Evolutionary conservation across 2,113 vertebrate genomes (phyloP).

Genomic region (Chauna torquata): DNA sequence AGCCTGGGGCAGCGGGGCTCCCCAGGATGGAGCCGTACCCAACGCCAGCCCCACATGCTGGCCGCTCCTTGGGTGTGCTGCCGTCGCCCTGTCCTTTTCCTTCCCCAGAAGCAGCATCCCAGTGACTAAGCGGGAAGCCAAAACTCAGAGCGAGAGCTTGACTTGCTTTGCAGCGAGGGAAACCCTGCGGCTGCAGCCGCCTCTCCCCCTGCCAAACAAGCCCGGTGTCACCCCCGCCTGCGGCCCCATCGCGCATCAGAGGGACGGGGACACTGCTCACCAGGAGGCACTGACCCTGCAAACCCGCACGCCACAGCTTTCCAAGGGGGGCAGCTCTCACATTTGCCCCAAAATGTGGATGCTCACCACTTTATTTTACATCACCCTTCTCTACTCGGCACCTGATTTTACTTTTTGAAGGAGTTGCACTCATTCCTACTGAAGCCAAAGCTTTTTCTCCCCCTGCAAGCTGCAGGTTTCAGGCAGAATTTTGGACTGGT

Average conservation of each 20-base stretch:
- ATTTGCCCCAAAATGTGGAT: neutral
- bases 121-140: too few species aligned
- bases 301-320: neutral
- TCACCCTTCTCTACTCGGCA: neutral
- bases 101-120: neutral
- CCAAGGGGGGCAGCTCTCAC: neutral
- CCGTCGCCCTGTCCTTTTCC: fast-evolving
- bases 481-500: neutral
- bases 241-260: fast-evolving
- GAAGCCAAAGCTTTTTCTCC: neutral
- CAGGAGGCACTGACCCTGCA: fast-evolving
- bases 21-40: too few species aligned
- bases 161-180: neutral
- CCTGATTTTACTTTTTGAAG: neutral
- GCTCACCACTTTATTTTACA: neutral
- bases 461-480: neutral
- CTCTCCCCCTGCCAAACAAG: too few species aligned
- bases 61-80: neutral
- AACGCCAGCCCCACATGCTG: neutral
- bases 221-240: neutral
- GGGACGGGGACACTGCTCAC: neutral
- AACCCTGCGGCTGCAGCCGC: neutral
- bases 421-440: neutral
- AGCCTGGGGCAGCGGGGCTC: neutral
- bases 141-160: neutral